Evolutionary conservation across 2,113 vertebrate genomes (phyloP).

Genomic region (Cyprinodon brontotheroides): DNA sequence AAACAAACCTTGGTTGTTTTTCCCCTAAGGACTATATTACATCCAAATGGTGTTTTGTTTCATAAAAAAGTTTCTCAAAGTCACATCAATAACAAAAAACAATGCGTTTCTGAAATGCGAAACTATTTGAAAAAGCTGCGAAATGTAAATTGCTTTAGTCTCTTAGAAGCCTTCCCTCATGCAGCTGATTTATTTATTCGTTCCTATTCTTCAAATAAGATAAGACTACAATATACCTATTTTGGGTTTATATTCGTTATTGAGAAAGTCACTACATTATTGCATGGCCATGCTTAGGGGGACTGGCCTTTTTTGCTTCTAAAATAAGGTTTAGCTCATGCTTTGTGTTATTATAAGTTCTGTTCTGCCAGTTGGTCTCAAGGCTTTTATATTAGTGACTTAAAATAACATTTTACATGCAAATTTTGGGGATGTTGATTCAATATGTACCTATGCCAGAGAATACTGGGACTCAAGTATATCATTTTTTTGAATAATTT

Average conservation of each 20-base stretch:
- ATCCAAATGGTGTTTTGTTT: slow-evolving; percentile 1
- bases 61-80: slow-evolving; percentile 11
- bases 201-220: slow-evolving; percentile 27
- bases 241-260: slow-evolving; percentile 36
- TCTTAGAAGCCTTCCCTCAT: slow-evolving; percentile 29
- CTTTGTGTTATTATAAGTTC: slow-evolving; percentile 23
- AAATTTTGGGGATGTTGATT: neutral
- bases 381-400: slow-evolving; percentile 12
- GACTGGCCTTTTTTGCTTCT: slow-evolving; percentile 8
- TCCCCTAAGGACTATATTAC: neutral
- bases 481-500: neutral
- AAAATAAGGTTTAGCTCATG: slow-evolving; percentile 14
- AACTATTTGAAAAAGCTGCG: slow-evolving; percentile 14
- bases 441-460: neutral
- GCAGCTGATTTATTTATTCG: slow-evolving; percentile 20
- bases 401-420: neutral
- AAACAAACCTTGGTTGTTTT: neutral
- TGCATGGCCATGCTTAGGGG: slow-evolving; percentile 15
- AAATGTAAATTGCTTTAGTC: slow-evolving; percentile 22
- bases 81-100: neutral
- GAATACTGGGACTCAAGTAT: neutral
- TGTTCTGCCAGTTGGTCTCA: slow-evolving; percentile 6
- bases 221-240: slow-evolving; percentile 11
- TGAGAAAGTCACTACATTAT: slow-evolving; percentile 16
- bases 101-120: slow-evolving; percentile 10